phyloP scores from a whole-genome alignment of 2,797 vertebrate genomes.

The Acestrorhynchus altus region DNA sequence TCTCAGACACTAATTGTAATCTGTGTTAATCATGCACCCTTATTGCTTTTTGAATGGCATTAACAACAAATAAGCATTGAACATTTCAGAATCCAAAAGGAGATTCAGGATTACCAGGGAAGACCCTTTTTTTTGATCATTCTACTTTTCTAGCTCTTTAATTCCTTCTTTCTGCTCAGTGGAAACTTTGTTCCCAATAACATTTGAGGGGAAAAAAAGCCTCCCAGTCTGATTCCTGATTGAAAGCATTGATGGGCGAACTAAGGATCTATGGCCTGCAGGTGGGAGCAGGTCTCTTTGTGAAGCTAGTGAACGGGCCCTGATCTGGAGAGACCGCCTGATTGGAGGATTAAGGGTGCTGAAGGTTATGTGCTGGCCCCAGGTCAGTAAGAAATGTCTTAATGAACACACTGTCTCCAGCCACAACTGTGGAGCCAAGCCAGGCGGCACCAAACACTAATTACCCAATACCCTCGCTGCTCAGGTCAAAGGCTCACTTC shows the following conservation, averaged over 20 bases:
- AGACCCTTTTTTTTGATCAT: conserved; percentile 1
- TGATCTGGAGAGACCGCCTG: conserved; percentile 48
- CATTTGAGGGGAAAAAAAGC: conserved; percentile 46
- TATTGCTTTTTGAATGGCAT: conserved; percentile 44
- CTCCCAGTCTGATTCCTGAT: conserved; percentile 35
- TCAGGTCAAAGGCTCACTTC: conserved; percentile 56
- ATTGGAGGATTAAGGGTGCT: conserved; percentile 57
- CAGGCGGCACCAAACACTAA: conserved; percentile 57
- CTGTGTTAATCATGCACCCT: conserved; percentile 12
- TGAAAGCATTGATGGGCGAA: conserved; percentile 52
- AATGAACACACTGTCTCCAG: conserved; percentile 61
- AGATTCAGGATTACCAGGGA: conserved; percentile 1
- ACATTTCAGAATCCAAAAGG: background rate
- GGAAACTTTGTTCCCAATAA: conserved; percentile 50
- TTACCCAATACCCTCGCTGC: conserved; percentile 55
- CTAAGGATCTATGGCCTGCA: conserved; percentile 49
- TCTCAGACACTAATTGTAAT: conserved; percentile 40
- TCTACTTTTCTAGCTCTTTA: conserved; percentile 6
- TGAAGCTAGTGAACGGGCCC: conserved; percentile 37
- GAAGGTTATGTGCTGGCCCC: conserved; percentile 56
- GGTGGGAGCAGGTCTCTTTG: conserved; percentile 47
- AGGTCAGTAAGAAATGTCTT: conserved; percentile 59
- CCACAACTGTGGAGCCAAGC: conserved; percentile 45
- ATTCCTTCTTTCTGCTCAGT: conserved; percentile 31
- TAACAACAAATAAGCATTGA: background rate